A percentile compares a stretch with the other conserved stretches of the same genome.
phyloP scores from a whole-genome alignment of 2,888 invertebrate genomes.

The Pecten maximus region DNA sequence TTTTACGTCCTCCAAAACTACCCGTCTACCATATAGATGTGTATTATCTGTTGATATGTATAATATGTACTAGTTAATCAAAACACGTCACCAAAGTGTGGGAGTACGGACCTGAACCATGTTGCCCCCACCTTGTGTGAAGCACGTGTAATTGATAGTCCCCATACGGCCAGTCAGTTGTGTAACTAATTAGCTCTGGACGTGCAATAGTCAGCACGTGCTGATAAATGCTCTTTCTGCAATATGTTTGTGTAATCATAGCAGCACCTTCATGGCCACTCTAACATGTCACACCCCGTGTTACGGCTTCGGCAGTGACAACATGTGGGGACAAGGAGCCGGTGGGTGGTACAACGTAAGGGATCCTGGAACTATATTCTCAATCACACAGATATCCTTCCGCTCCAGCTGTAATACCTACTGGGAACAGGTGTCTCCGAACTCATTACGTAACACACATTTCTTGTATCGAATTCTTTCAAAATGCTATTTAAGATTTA shows the following conservation, averaged over 20 bases:
- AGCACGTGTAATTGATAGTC: background rate
- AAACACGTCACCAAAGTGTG: background rate
- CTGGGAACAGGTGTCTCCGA: conserved; percentile 7
- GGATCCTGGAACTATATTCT: background rate
- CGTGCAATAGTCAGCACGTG: conserved; percentile 6
- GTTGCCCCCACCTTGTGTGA: conserved; percentile 23
- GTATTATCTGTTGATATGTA: no score
- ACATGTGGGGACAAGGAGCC: conserved; percentile 1
- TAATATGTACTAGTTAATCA: no score
- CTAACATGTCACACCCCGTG: background rate
- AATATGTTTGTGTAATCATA: conserved; percentile 16
- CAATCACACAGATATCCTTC: conserved; percentile 29
- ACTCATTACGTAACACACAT: background rate
- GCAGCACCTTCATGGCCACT: background rate
- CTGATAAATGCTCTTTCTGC: background rate
- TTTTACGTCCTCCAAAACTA: no score
- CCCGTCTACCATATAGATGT: no score
- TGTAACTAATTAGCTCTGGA: conserved; percentile 13
- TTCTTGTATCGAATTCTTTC: background rate
- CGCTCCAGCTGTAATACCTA: background rate
- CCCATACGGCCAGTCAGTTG: background rate
- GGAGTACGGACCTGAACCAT: background rate
- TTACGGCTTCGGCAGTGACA: background rate
- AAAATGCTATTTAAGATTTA: background rate
- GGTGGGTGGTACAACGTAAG: background rate